Percentiles rank a stretch among this genome's conserved stretches.
Evolutionary conservation across 2,797 vertebrate genomes (phyloP).

Genomic region (Oreonectes daqikongensis): DNA sequence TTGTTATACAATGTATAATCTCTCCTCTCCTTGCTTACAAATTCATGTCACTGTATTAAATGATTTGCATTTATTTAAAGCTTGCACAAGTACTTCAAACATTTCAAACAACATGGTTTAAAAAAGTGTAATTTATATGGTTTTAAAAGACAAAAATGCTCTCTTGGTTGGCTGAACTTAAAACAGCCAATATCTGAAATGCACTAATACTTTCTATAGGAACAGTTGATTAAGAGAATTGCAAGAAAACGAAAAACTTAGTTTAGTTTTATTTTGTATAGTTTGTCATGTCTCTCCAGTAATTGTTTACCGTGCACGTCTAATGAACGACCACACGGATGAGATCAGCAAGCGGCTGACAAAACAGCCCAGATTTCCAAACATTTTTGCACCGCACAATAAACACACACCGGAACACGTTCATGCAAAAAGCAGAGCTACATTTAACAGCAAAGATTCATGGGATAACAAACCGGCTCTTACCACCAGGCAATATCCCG

Average conservation of each 20-base stretch:
- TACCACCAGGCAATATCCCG: conserved; percentile 7
- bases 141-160: too few relatives aligned
- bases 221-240: too few relatives aligned
- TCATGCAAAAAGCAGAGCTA: background rate
- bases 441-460: background rate
- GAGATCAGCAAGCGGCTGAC: background rate
- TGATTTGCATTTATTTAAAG: background rate
- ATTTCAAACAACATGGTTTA: background rate
- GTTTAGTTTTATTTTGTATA: background rate
- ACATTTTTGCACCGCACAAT: background rate
- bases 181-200: too few relatives aligned
- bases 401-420: background rate
- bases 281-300: conserved; percentile 14
- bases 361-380: background rate
- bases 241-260: too few relatives aligned
- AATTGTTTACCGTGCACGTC: background rate
- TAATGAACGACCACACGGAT: conserved; percentile 4
- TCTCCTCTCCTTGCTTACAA: background rate
- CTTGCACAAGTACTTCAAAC: background rate
- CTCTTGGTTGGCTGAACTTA: too few relatives aligned
- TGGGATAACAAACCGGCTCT: conserved; percentile 1
- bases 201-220: too few relatives aligned
- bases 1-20: background rate
- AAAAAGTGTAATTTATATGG: too few relatives aligned
- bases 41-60: background rate